These are phyloP conservation scores for Xiphophorus maculatus DNA, from an alignment of 2,113 vertebrate genomes.

Conservation along the genomic window DNA sequence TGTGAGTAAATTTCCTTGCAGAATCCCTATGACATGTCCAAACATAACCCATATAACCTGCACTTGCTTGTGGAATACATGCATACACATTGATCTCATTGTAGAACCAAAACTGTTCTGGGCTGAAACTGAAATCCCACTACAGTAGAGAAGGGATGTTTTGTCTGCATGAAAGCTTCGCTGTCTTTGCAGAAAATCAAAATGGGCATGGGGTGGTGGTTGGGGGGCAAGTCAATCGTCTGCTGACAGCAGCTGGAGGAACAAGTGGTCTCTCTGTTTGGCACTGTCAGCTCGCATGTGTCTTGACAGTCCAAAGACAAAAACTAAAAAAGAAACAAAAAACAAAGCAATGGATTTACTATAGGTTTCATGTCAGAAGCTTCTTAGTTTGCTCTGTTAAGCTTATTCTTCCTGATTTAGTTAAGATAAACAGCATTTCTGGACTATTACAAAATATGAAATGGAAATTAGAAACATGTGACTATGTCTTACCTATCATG, in stretches of 20 bases:
- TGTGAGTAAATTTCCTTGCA: background rate
- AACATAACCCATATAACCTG: background rate
- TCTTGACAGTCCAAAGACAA: slow-evolving; percentile 15
- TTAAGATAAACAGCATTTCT: background rate
- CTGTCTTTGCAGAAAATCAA: slow-evolving; percentile 28
- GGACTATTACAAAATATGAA: background rate
- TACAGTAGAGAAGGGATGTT: slow-evolving; percentile 3
- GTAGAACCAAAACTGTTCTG: background rate
- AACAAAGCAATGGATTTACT: background rate
- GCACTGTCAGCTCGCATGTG: slow-evolving; percentile 2
- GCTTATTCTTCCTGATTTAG: background rate
- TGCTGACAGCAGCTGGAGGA: slow-evolving; percentile 61
- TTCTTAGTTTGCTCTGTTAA: background rate
- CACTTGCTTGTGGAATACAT: background rate
- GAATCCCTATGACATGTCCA: background rate
- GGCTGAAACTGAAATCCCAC: background rate
- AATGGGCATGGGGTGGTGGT: background rate
- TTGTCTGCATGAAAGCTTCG: slow-evolving; percentile 9
- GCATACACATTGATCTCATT: background rate
- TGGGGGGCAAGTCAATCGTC: slow-evolving; percentile 44
- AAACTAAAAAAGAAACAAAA: background rate
- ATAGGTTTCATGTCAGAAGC: background rate
- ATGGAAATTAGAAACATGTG: background rate
- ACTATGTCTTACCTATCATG: background rate
- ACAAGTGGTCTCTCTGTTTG: slow-evolving; percentile 50